Evolutionary conservation across 2,113 vertebrate genomes (phyloP), one percentile per base, ranked within the genome.

Genomic region (Phodopus roborovskii): DNA sequence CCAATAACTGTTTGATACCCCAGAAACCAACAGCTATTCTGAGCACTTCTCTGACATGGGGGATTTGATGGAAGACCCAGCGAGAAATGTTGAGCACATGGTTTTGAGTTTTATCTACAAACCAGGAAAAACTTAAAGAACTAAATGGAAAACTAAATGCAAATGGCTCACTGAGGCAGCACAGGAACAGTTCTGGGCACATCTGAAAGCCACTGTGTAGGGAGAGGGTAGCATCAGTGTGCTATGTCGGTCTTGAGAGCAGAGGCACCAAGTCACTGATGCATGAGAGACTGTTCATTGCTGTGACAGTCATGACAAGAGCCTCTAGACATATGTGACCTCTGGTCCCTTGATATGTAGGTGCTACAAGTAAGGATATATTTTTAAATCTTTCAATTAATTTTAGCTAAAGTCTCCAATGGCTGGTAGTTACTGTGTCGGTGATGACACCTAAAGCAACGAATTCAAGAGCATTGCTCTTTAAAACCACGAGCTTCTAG

Each of bases 401-500:
- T 45, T 73, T 60, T 74, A 94, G 89, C 45, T 94, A 26, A 68
- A 64, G 11, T 68, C 48, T 79, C 30, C 45, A 74, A 19, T 48
- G 36, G n/a, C 64, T 64, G 74, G 70, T n/a, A 64, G 73, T 15
- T 92, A 68, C 11, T 85, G 2, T 20, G 84, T 8, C 85, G 17
- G 10, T 42, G 58, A 36, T 19, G 7, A 15, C 75, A 22, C 6
- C 74, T 48, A 94, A 85, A 42, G 33, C 45, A 78, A 81, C 33
- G 48, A 28, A 16, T 26, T 3, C 1, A 50, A 88, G 33, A 33
- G 3, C 42, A 74, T 50, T 79, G 73, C 60, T 79, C 79, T 93
- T 94, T 90, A 81, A 90, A 97, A 84, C 26, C 19, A 39, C 1
- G 13, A 92, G 12, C 75, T 94, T 84, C 66, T 88, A 56, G 85